Percentiles rank a stretch among this genome's conserved stretches.
Evolutionary conservation across 2,888 invertebrate genomes (phyloP).

Genomic region (Tethea ocularis): DNA sequence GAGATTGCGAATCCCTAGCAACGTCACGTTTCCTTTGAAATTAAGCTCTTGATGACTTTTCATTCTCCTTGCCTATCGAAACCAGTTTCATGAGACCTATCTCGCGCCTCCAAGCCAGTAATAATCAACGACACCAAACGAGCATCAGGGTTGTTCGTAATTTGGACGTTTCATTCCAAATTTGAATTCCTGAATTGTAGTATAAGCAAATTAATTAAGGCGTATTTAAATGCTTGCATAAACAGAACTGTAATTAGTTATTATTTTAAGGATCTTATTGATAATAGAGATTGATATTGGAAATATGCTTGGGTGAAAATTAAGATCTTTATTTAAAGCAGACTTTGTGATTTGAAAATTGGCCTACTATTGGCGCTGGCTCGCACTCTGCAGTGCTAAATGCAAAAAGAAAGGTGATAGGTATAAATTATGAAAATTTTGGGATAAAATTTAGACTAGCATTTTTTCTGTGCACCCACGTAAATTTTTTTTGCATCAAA

Average conservation of each 20-base stretch:
- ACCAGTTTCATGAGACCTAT: conserved; percentile 23
- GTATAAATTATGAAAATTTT: too few species aligned
- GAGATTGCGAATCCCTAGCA: conserved; percentile 35
- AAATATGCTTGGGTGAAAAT: too few species aligned
- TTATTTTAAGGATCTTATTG: not conserved
- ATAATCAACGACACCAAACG: conserved; percentile 3
- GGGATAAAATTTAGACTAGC: too few species aligned
- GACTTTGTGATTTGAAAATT: too few species aligned
- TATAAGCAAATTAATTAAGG: conserved; percentile 44
- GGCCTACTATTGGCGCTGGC: too few species aligned
- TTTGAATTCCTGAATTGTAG: conserved; percentile 27
- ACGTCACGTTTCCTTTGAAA: conserved; percentile 47
- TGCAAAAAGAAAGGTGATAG: too few species aligned
- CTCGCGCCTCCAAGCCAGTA: conserved; percentile 11
- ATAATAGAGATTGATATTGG: too few species aligned
- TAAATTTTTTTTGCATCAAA: too few species aligned
- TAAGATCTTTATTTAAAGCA: too few species aligned
- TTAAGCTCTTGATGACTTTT: conserved; percentile 42
- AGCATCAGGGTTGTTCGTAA: conserved; percentile 16
- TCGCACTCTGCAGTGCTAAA: too few species aligned
- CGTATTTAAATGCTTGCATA: conserved; percentile 30
- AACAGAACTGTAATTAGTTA: conserved; percentile 36
- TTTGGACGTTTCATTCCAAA: conserved; percentile 22
- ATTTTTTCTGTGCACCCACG: too few species aligned
- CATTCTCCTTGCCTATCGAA: conserved; percentile 23